Percentiles rank a stretch among this genome's conserved stretches.
These are phyloP conservation scores for Apeltes quadracus DNA, from an alignment of 2,113 vertebrate species.

Conservation along the genomic window DNA sequence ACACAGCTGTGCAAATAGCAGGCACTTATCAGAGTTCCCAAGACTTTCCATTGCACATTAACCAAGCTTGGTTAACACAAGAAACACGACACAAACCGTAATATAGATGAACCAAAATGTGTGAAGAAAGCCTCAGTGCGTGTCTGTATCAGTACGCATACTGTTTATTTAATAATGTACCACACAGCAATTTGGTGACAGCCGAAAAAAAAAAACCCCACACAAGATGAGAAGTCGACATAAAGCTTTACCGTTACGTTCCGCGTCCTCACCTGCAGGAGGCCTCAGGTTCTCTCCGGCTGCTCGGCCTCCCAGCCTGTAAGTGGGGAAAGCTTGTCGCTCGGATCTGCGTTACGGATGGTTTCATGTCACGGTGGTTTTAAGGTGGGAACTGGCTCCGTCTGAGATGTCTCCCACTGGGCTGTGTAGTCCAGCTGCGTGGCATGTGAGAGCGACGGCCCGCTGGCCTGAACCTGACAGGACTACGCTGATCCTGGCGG, in stretches of 20 bases:
- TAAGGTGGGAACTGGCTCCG: not conserved
- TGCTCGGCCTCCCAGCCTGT: conserved; percentile 48
- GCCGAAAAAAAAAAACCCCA: too few relatives aligned
- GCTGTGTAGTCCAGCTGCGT: conserved; percentile 59
- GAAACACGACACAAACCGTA: not conserved
- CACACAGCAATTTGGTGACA: too few relatives aligned
- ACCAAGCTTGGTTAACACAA: not conserved
- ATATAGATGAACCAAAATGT: not conserved
- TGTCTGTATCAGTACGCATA: not conserved
- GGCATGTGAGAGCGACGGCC: conserved; percentile 82
- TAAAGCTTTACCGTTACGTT: not conserved
- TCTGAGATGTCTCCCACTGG: conserved; percentile 9
- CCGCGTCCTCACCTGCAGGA: conserved; percentile 14
- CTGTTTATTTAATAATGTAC: too few relatives aligned
- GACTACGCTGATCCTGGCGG: conserved; percentile 83
- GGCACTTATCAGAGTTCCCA: conserved; percentile 47
- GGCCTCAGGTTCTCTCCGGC: conserved; percentile 51
- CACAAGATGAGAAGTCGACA: too few relatives aligned
- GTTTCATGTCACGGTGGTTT: not conserved
- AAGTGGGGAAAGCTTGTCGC: too few relatives aligned
- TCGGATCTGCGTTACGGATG: not conserved
- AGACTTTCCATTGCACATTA: conserved; percentile 11
- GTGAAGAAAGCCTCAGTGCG: not conserved
- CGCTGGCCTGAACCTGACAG: conserved; percentile 78
- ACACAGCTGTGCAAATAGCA: conserved; percentile 62